phyloP scores from a whole-genome alignment of 2,888 invertebrate species.

The Stegophylla sp. region DNA sequence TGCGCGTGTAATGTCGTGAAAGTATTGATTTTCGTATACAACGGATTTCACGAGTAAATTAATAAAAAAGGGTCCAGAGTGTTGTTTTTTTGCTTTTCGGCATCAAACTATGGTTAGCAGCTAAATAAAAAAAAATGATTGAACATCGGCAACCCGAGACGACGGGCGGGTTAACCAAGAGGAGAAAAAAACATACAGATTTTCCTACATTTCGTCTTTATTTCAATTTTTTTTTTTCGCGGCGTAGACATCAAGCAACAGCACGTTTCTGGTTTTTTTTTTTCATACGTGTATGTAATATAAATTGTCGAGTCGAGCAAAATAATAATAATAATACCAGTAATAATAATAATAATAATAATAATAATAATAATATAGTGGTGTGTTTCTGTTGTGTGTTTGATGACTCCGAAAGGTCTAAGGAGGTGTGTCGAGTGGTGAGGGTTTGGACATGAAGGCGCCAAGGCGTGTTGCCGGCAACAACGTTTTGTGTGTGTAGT shows the following conservation, averaged over 20 bases:
- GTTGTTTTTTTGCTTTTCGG: no score
- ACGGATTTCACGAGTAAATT: no score
- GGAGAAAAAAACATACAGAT: background rate
- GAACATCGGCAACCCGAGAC: conserved; percentile 9
- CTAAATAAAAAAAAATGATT: no score
- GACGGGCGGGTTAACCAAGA: background rate
- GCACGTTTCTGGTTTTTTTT: background rate
- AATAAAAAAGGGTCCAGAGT: no score
- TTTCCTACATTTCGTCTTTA: background rate
- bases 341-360: conserved; percentile 19
- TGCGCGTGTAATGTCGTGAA: no score
- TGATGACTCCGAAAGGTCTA: conserved; percentile 57
- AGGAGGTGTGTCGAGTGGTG: conserved; percentile 58
- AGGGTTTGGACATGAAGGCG: conserved; percentile 58
- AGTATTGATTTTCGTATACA: no score
- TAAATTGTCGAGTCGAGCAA: conserved; percentile 25
- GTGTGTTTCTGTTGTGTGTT: conserved; percentile 52
- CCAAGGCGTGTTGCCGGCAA: conserved; percentile 58
- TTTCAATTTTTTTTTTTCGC: conserved; percentile 6
- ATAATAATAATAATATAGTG: conserved; percentile 39
- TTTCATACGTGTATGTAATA: conserved; percentile 32
- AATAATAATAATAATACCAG: conserved; percentile 11
- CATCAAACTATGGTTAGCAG: no score
- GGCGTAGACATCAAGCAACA: background rate
- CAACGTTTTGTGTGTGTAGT: conserved; percentile 43